A percentile compares a stretch with the other conserved stretches of the same genome.
Conservation (phyloP, 1,140 invertebrate species). For the Caenorhabditis briggsae region DNA sequence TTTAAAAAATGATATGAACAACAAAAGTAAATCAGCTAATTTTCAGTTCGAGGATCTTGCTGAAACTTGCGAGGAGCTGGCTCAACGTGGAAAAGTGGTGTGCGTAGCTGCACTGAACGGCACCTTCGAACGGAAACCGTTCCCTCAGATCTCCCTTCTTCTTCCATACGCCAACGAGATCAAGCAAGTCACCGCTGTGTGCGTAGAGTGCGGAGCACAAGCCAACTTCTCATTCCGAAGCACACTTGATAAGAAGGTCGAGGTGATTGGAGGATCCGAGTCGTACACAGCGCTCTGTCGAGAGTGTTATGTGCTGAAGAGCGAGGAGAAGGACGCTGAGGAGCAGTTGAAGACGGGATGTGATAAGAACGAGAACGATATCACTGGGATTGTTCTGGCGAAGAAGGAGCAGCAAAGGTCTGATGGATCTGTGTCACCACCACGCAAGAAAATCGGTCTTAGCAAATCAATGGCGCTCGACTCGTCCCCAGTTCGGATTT, state of each 20-base stretch:
- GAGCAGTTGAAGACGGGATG: slow-evolving; percentile 31
- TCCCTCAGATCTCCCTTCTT: slow-evolving; percentile 82
- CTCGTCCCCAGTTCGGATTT: neutral
- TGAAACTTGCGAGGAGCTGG: slow-evolving; percentile 81
- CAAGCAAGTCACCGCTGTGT: slow-evolving; percentile 82
- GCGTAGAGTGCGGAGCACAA: slow-evolving; percentile 81
- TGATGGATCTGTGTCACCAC: slow-evolving; percentile 6
- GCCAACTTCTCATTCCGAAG: slow-evolving; percentile 82
- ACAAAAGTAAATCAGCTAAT: no score
- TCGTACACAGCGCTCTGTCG: slow-evolving; percentile 82
- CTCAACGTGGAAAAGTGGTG: slow-evolving; percentile 82
- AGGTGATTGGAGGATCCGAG: slow-evolving; percentile 82
- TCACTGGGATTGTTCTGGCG: slow-evolving; percentile 5
- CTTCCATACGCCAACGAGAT: slow-evolving; percentile 83
- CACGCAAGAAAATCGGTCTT: slow-evolving; percentile 46
- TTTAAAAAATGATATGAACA: no score
- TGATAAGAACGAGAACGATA: slow-evolving; percentile 41
- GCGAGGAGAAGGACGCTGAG: slow-evolving; percentile 62
- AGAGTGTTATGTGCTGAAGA: slow-evolving; percentile 79
- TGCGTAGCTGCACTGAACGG: slow-evolving; percentile 83
- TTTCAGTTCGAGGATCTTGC: slow-evolving; percentile 82
- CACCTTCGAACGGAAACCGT: slow-evolving; percentile 82
- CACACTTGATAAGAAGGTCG: slow-evolving; percentile 77
- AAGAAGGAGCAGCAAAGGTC: slow-evolving; percentile 1
- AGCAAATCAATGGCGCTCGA: slow-evolving; percentile 39